Percentiles rank a stretch among this genome's conserved stretches.
Evolutionary conservation across 2,113 vertebrate species (phyloP).

Genomic region (Nothobranchius furzeri): DNA sequence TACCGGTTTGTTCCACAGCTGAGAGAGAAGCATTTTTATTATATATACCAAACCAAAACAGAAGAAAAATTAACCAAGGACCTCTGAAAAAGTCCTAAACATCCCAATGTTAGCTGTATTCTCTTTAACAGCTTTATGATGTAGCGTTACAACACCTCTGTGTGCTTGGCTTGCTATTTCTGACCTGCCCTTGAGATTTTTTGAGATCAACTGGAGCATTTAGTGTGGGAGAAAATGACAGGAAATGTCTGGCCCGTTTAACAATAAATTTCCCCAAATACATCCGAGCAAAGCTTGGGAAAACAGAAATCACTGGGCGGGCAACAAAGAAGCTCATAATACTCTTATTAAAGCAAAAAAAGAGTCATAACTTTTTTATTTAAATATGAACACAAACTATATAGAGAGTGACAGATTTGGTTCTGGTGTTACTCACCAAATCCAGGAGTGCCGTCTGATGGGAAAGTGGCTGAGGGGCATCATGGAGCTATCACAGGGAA

Average conservation of each 20-base stretch:
- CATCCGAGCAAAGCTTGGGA: conserved; percentile 37
- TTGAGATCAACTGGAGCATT: conserved; percentile 51
- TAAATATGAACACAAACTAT: not conserved
- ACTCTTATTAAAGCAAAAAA: conserved; percentile 36
- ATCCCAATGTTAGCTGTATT: conserved; percentile 22
- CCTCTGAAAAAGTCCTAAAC: conserved; percentile 16
- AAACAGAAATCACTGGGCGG: conserved; percentile 10
- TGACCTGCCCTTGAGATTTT: conserved; percentile 44
- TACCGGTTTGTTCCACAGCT: conserved; percentile 51
- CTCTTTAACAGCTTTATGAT: conserved; percentile 17
- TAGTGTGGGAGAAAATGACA: conserved; percentile 71
- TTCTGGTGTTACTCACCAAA: conserved; percentile 87
- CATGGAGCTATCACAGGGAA: conserved; percentile 84
- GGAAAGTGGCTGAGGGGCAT: conserved; percentile 95
- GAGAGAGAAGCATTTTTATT: conserved; percentile 55
- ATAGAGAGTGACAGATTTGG: not conserved
- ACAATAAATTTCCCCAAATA: conserved; percentile 71
- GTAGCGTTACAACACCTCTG: conserved; percentile 15
- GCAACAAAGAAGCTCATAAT: conserved; percentile 30
- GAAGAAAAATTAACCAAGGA: conserved; percentile 41
- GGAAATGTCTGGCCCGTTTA: conserved; percentile 72
- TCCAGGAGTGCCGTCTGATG: conserved; percentile 98
- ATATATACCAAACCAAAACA: conserved; percentile 37
- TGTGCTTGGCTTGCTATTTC: conserved; percentile 20
- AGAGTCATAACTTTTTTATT: not conserved